Conservation (phyloP, 2,113 vertebrate species). For the Labrus mixtus region DNA sequence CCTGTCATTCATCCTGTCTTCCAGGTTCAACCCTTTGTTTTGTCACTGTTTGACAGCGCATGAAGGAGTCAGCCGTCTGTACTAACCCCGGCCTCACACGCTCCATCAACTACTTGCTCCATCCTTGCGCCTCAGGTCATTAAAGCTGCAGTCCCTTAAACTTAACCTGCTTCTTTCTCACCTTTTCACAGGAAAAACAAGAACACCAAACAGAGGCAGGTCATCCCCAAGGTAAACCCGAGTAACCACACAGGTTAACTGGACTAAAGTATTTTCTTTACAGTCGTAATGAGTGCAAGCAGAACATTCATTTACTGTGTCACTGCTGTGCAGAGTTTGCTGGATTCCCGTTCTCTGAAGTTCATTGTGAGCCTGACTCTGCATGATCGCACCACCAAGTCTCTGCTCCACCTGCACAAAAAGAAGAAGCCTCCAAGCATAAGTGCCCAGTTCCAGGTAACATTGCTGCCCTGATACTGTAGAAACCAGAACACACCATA, state of each 20-base stretch:
- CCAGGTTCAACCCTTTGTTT: slow-evolving; percentile 55
- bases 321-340: slow-evolving; percentile 85
- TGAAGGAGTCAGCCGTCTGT: slow-evolving; percentile 58
- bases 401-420: slow-evolving; percentile 95
- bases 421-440: slow-evolving; percentile 99
- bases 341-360: slow-evolving; percentile 95
- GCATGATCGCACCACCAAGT: slow-evolving; percentile 95
- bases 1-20: slow-evolving; percentile 44
- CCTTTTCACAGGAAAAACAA: slow-evolving; percentile 92
- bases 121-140: slow-evolving; percentile 34
- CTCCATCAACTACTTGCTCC: slow-evolving; percentile 37
- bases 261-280: background rate
- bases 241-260: background rate
- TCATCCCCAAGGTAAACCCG: slow-evolving; percentile 93
- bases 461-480: too few species aligned
- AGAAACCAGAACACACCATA: background rate
- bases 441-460: slow-evolving; percentile 97
- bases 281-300: background rate
- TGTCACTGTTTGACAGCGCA: slow-evolving; percentile 72
- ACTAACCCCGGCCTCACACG: slow-evolving; percentile 67
- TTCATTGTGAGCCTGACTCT: slow-evolving; percentile 93
- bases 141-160: slow-evolving; percentile 25
- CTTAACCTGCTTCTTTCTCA: slow-evolving; percentile 54
- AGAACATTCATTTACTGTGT: background rate
- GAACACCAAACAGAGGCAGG: slow-evolving; percentile 91